phyloP scores from a whole-genome alignment of 2,888 invertebrate genomes.

The Drosophila monieri region DNA sequence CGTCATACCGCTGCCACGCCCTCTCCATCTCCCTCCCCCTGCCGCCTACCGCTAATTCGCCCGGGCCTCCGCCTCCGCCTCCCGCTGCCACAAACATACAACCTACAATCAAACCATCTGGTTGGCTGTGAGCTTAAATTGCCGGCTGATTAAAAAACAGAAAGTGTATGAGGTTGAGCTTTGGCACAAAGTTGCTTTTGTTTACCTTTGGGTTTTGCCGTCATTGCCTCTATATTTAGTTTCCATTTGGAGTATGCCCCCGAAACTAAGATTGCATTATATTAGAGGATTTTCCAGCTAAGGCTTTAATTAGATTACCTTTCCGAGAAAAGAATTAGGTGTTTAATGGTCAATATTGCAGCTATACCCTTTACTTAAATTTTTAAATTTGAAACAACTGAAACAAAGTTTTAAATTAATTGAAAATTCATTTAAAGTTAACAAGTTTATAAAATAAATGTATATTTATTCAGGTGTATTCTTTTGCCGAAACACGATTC shows the following conservation, averaged over 20 bases:
- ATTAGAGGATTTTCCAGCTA: constrained; percentile 11
- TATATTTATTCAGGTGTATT: not conserved
- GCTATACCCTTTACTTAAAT: no score
- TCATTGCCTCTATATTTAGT: constrained; percentile 28
- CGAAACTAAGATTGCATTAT: not conserved
- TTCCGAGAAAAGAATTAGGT: no score
- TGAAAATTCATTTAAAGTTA: not conserved
- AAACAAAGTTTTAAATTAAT: no score
- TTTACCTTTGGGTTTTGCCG: constrained; percentile 61
- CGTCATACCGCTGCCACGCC: constrained; percentile 18
- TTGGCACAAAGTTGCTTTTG: constrained; percentile 40
- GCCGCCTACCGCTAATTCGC: not conserved
- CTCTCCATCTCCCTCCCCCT: not conserved
- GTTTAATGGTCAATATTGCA: no score
- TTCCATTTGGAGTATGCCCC: constrained; percentile 21
- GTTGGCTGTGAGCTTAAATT: not conserved
- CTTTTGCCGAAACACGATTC: not conserved
- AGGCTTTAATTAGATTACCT: not conserved
- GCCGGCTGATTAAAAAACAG: not conserved
- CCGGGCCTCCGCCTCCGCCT: not conserved
- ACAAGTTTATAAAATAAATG: not conserved
- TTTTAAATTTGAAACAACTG: no score
- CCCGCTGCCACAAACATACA: not conserved
- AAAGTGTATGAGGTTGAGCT: not conserved
- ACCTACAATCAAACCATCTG: not conserved